phyloP scores from a whole-genome alignment of 2,113 vertebrate species.

The Cavia porcellus region DNA sequence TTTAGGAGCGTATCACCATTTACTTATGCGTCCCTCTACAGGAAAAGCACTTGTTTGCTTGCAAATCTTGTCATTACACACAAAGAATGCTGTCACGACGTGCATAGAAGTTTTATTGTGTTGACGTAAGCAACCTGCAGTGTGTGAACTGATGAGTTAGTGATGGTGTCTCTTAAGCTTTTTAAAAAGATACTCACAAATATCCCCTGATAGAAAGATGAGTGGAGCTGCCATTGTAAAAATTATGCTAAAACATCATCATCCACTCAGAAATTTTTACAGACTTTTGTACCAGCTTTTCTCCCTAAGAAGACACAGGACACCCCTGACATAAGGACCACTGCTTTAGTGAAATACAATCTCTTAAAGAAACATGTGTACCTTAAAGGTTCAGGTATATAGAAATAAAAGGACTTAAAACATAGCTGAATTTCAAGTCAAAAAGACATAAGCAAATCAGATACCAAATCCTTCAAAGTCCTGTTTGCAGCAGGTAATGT shows the following conservation, averaged over 20 bases:
- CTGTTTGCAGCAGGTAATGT: slow-evolving; percentile 6
- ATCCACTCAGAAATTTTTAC: background rate
- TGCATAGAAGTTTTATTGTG: background rate
- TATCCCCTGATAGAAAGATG: background rate
- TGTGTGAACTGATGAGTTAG: background rate
- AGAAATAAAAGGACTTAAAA: background rate
- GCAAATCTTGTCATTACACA: background rate
- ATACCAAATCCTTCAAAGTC: background rate
- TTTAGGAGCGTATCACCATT: background rate
- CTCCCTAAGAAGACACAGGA: background rate
- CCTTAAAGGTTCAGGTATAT: background rate
- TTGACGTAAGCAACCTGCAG: background rate
- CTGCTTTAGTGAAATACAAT: background rate
- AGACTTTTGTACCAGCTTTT: background rate
- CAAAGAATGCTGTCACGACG: background rate
- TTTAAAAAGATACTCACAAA: background rate
- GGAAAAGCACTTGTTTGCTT: slow-evolving; percentile 31
- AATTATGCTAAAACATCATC: background rate
- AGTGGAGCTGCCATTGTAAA: background rate
- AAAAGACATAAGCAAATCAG: background rate
- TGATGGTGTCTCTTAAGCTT: background rate
- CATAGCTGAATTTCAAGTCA: slow-evolving; percentile 19
- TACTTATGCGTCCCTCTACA: background rate
- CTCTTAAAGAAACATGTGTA: background rate
- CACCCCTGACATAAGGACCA: background rate